Base-by-base conservation (phyloP, 2,797 vertebrate species). In the Semotilus atromaculatus region DNA sequence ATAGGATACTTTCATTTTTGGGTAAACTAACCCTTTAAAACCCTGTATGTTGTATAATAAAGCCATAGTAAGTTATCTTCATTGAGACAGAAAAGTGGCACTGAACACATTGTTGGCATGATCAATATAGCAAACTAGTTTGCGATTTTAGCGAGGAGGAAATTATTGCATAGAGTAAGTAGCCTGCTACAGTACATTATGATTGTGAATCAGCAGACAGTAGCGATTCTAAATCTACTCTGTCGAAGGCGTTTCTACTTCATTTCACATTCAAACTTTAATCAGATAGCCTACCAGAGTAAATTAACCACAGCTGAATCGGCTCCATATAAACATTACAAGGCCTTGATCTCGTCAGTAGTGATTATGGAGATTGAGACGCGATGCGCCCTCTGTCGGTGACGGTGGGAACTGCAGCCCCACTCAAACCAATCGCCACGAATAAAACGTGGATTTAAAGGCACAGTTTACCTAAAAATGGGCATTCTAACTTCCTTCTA, bases 291-390 rank as follows among this genome's bases (percentile, higher is more conserved):
- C 19, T 1, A 51, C 3, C 43, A 16, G 9, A 53, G 74, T 75
- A 75, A 82, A 82, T 74, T 53, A 66, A 82, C 7, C 55, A 43
- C 31, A 43, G 34, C 43, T 14, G 9, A 75, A 53, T 75, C 6
- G 10, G 8, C 4, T 13, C 40, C 9, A 62, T 26, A 71, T 8
- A 29, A 79, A 8, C 29, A 10, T 45, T 36, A 19, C 16, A 60
- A 31, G 36, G 29, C 62, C 53, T 18, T 8, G 36, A 73, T 31
- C 19, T 38, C 14, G 36, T 81, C 48, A 79, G 11, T 9, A 70
- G 60, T 74, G 36, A 78, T 84, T 68, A 75, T 45, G 88, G 72
- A 81, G 72, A 81, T 58, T 85, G 71, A 84, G 81, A 72, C 80
- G 64, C 58, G 43, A 62, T 8, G 29, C n/a, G 18, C 55, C 71